phyloP scores from a whole-genome alignment of 2,797 vertebrate species.

The Geotrypetes seraphini region DNA sequence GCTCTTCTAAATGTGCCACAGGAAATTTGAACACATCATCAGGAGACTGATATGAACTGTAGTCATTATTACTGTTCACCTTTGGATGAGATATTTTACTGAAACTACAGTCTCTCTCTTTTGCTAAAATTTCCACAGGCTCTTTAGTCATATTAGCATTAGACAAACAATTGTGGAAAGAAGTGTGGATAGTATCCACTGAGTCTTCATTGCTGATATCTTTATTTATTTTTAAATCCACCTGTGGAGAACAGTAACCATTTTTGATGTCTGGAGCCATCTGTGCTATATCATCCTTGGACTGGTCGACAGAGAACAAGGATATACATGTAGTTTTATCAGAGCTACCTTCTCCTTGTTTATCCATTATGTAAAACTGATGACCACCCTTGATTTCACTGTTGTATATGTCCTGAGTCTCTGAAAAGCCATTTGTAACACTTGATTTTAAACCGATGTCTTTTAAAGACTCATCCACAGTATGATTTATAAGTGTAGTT shows the following conservation, averaged over 20 bases:
- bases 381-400: conserved; percentile 10
- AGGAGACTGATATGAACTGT: too few species aligned
- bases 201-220: conserved; percentile 9
- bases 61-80: too few species aligned
- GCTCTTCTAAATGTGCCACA: conserved; percentile 14
- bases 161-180: not conserved
- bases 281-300: too few species aligned
- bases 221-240: not conserved
- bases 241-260: too few species aligned
- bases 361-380: too few species aligned
- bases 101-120: not conserved
- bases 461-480: conserved; percentile 10
- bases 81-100: not conserved
- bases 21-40: too few species aligned
- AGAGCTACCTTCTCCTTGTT: too few species aligned
- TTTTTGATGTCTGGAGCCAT: too few species aligned
- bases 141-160: conserved; percentile 10
- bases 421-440: conserved; percentile 22
- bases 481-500: conserved; percentile 7
- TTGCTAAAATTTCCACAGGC: not conserved
- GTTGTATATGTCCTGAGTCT: conserved; percentile 15
- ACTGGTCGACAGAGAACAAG: too few species aligned
- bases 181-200: not conserved
- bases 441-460: conserved; percentile 12
- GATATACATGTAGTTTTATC: too few species aligned